A percentile compares a stretch with the other conserved stretches of the same genome.
Conservation (phyloP, 92 coral and sea anemone species). For the Parazoanthus atlanticus region DNA sequence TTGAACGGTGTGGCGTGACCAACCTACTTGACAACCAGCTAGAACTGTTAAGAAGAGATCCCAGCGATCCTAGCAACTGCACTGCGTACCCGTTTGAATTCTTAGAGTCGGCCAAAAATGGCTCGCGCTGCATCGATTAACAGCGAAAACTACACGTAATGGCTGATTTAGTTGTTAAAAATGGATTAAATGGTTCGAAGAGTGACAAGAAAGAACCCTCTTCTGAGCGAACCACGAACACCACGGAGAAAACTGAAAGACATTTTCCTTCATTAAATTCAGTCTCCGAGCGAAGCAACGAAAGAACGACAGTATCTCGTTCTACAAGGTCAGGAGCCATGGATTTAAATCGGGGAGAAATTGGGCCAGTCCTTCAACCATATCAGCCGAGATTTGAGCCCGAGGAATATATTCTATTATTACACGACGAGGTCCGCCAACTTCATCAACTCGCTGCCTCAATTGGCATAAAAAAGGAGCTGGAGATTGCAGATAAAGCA, state of each 20-base stretch:
- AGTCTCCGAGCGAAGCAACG: constrained; percentile 1
- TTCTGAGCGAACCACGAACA: constrained; percentile 10
- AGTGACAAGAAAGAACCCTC: constrained; percentile 14
- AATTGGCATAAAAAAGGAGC: constrained; percentile 61
- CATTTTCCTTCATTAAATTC: constrained; percentile 12
- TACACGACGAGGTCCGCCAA: constrained; percentile 65
- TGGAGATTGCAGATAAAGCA: constrained; percentile 30
- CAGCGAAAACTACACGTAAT: constrained; percentile 15
- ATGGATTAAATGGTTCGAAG: constrained; percentile 59
- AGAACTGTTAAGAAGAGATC: too few species aligned
- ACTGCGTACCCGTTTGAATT: neutral
- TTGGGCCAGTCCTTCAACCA: constrained; percentile 20
- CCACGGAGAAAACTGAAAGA: neutral
- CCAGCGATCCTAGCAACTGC: neutral
- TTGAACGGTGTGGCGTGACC: neutral
- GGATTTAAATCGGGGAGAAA: neutral
- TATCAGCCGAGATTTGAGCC: constrained; percentile 49
- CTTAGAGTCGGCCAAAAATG: neutral
- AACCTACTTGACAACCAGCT: neutral
- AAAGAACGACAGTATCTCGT: neutral
- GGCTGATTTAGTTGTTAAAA: constrained; percentile 65
- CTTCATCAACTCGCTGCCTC: constrained; percentile 68
- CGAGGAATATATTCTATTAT: constrained; percentile 52
- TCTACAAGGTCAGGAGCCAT: neutral
- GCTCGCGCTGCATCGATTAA: neutral